Conservation (phyloP, 1,140 invertebrate genomes). For the Bombus pyrosoma region DNA sequence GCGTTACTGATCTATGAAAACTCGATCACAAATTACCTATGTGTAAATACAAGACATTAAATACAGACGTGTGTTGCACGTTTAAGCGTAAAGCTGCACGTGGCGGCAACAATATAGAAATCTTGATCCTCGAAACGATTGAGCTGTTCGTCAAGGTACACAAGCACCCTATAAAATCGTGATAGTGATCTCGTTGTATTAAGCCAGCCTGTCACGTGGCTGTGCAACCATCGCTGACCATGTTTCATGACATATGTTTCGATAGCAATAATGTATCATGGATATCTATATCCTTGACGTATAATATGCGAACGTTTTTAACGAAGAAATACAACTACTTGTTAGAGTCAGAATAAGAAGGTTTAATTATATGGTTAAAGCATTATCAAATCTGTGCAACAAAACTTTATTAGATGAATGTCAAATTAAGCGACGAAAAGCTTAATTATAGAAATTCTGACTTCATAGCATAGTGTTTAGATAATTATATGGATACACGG, state of each 20-base stretch:
- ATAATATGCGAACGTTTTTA: neutral
- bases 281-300: neutral
- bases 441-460: too few relatives aligned
- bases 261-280: neutral
- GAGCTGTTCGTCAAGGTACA: slow-evolving; percentile 47
- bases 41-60: slow-evolving; percentile 6
- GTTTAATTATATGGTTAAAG: neutral
- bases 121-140: slow-evolving; percentile 37
- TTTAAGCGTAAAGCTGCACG: slow-evolving; percentile 40
- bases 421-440: too few relatives aligned
- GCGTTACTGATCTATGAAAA: slow-evolving; percentile 25
- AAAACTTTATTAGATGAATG: too few relatives aligned
- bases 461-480: too few relatives aligned
- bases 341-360: neutral
- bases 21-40: slow-evolving; percentile 3
- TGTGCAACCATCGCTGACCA: neutral
- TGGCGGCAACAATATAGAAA: slow-evolving; percentile 39
- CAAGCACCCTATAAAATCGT: slow-evolving; percentile 22
- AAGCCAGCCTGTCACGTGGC: slow-evolving; percentile 36
- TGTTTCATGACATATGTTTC: slow-evolving; percentile 18
- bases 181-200: slow-evolving; percentile 34
- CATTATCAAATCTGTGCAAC: too few relatives aligned
- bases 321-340: too few relatives aligned
- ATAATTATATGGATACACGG: too few relatives aligned
- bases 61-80: neutral